phyloP scores from a whole-genome alignment of 1,140 invertebrate species.

The Aphelenchoides besseyi region DNA sequence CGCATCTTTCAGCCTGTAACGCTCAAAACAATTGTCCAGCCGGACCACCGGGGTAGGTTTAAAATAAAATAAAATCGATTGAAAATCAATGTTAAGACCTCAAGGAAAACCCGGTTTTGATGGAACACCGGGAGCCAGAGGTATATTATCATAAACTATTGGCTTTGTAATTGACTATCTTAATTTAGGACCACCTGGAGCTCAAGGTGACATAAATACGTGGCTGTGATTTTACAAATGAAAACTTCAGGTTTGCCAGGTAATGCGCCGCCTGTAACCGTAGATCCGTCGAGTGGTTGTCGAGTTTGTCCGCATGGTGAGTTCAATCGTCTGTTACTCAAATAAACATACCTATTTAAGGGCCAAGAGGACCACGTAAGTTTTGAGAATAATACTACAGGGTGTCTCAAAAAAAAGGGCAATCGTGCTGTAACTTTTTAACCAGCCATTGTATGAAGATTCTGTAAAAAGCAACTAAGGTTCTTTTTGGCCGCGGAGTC shows the following conservation, averaged over 20 bases:
- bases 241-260: conserved; percentile 48
- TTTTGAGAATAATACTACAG: background rate
- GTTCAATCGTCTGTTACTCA: too few relatives aligned
- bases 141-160: conserved; percentile 16
- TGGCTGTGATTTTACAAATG: too few relatives aligned
- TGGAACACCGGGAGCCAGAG: conserved; percentile 28
- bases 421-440: background rate
- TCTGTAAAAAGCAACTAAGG: too few relatives aligned
- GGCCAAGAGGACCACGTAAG: conserved; percentile 15
- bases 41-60: conserved; percentile 27
- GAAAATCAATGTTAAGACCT: background rate
- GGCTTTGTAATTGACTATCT: background rate
- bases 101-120: conserved; percentile 24
- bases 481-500: too few relatives aligned
- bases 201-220: too few relatives aligned
- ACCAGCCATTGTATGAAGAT: too few relatives aligned
- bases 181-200: conserved; percentile 10
- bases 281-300: conserved; percentile 41
- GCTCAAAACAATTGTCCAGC: conserved; percentile 43
- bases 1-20: conserved; percentile 39
- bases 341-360: too few relatives aligned
- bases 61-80: background rate
- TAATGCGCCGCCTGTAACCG: conserved; percentile 48
- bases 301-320: conserved; percentile 36
- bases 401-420: background rate